Conservation (phyloP, 1,140 invertebrate genomes). For the Oryzaephilus surinamensis region DNA sequence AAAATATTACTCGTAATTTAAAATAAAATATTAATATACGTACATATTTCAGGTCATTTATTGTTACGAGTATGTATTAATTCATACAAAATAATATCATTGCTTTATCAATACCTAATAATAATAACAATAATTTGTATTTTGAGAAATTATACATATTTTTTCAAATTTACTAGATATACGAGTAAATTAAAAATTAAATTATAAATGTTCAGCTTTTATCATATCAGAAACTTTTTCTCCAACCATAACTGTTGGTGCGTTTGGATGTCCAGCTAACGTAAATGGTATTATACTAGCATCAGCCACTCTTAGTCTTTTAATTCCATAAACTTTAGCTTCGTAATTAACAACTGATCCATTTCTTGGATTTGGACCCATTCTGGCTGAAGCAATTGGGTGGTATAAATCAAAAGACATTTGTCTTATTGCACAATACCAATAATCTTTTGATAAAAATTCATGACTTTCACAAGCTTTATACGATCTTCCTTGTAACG, state of each 20-base stretch:
- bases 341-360: slow-evolving; percentile 18
- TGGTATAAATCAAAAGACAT: slow-evolving; percentile 27
- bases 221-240: slow-evolving; percentile 47
- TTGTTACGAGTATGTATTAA: no score
- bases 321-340: slow-evolving; percentile 21
- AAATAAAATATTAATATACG: no score
- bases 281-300: slow-evolving; percentile 24
- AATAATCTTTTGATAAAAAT: slow-evolving; percentile 20
- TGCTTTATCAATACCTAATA: no score
- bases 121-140: no score
- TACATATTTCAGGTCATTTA: no score
- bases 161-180: no score
- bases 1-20: no score
- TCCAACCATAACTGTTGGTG: slow-evolving; percentile 47
- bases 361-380: slow-evolving; percentile 17
- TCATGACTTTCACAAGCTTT: slow-evolving; percentile 43
- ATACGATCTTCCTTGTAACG: slow-evolving; percentile 46
- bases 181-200: no score
- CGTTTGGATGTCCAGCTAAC: slow-evolving; percentile 37
- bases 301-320: slow-evolving; percentile 27
- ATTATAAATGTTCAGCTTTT: no score
- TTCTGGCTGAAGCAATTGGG: slow-evolving; percentile 30
- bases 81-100: no score
- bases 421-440: slow-evolving; percentile 27
- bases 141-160: no score